Evolutionary conservation across 2,113 vertebrate species (phyloP).

Genomic region (Sciurus niger): DNA sequence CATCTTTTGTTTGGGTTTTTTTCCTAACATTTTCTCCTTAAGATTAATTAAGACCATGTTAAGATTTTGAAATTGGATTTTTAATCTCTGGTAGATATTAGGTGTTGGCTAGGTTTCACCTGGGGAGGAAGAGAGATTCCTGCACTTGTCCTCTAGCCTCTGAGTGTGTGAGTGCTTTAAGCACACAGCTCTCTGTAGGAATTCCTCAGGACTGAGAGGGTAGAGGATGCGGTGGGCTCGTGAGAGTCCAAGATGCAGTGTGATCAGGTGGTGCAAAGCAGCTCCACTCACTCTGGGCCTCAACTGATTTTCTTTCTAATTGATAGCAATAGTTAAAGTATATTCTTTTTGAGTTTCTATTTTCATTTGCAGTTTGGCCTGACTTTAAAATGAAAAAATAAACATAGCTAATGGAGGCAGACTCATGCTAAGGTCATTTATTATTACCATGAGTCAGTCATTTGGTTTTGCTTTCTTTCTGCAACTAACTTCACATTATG

Average conservation of each 20-base stretch:
- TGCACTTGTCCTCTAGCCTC: neutral
- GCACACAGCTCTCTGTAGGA: neutral
- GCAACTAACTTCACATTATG: neutral
- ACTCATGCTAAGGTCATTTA: neutral
- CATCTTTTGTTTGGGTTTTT: neutral
- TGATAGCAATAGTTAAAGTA: neutral
- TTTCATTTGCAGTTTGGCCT: neutral
- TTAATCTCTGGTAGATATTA: neutral
- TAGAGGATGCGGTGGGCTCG: neutral
- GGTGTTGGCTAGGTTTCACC: neutral
- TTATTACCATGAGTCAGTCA: neutral
- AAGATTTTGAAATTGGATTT: neutral
- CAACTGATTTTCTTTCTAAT: neutral
- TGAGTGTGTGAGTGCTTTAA: neutral
- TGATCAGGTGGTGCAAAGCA: rapidly evolving
- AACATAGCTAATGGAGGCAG: too few relatives aligned
- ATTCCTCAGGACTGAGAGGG: neutral
- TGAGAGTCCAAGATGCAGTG: too few relatives aligned
- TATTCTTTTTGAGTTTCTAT: neutral
- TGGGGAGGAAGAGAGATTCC: neutral
- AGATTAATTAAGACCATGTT: neutral
- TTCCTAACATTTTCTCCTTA: neutral
- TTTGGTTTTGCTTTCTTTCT: neutral
- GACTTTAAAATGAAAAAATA: neutral
- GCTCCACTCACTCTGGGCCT: neutral